Evolutionary conservation across 2,797 vertebrate genomes (phyloP), one percentile per base, ranked within the genome.

Genomic region (Enteromius viviparus): DNA sequence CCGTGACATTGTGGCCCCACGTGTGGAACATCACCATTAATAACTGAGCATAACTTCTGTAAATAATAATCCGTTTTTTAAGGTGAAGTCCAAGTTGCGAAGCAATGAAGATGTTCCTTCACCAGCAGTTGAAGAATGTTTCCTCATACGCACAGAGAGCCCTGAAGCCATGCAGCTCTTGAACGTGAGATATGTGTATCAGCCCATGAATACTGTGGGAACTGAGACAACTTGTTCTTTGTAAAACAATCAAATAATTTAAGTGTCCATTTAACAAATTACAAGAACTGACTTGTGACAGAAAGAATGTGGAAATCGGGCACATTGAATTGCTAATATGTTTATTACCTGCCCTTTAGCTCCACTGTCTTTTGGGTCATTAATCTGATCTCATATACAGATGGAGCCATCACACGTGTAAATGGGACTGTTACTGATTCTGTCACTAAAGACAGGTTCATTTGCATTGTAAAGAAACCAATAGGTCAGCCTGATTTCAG

Each of bases 41-140:
- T 10, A 5, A 42, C 66, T 3, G 37, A 32, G 47, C 21, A 10
- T 34, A 34, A 62, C 55, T 49, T 81, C 19, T 81, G 79, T 62
- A 72, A 47, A 72, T 72, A 72, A 34, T 4, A 3, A 11, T 69
- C 10, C 0, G 6, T 76, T 47, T 51, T 64, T 17, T 32, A 40
- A 70, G 51, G 65, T n/a, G 65, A 60, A 62, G 37, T 81, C 55
- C 37, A 47, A 62, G 53, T 71, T 80, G 76, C 26, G 10, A 42
- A 42, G 65, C 65, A 70, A 80, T 58, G 53, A 32, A 21, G 9
- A 29, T 62, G 62, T 81, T 64, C 40, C 19, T 72, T 72, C 69
- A 72, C 79, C 78, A 80, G 78, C 78, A 69, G 65, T 37, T 26
- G 47, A 8, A 29, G 65, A 70, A 71, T 10, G 78, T 47, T 26